Percentiles rank a stretch among this genome's conserved stretches.
These are phyloP conservation scores for Meteorus sp. DNA, from an alignment of 1,140 invertebrate species.

Conservation along the genomic window DNA sequence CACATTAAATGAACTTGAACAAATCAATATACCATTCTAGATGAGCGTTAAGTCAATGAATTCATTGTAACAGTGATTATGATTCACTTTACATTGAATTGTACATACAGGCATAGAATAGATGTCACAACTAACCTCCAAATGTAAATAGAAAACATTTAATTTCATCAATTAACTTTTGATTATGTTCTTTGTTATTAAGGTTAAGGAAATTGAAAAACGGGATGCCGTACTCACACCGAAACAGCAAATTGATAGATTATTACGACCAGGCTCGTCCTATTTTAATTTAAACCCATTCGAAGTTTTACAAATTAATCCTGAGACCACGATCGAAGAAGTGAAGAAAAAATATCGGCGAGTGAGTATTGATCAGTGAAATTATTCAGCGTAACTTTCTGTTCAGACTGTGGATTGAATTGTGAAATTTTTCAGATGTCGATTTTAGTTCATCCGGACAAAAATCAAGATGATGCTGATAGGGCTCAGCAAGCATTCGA, in stretches of 20 bases:
- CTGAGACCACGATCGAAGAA: slow-evolving; percentile 83
- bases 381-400: neutral
- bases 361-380: slow-evolving; percentile 51
- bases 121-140: neutral
- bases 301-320: slow-evolving; percentile 94
- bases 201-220: slow-evolving; percentile 96
- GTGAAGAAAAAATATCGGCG: slow-evolving; percentile 96
- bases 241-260: slow-evolving; percentile 91
- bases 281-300: slow-evolving; percentile 97
- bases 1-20: neutral
- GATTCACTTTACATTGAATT: no score
- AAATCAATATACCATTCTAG: no score
- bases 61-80: neutral
- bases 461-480: slow-evolving; percentile 95
- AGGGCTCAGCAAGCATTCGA: slow-evolving; percentile 93
- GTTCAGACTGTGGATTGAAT: neutral
- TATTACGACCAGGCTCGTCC: slow-evolving; percentile 89
- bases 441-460: slow-evolving; percentile 97
- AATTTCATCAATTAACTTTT: slow-evolving; percentile 10
- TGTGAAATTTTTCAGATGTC: slow-evolving; percentile 70
- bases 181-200: slow-evolving; percentile 26
- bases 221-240: slow-evolving; percentile 87
- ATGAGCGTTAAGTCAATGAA: neutral
- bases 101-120: neutral
- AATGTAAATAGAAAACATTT: neutral